Evolutionary conservation across 2,888 invertebrate species (phyloP).

Genomic region (Odiellus spinosus): DNA sequence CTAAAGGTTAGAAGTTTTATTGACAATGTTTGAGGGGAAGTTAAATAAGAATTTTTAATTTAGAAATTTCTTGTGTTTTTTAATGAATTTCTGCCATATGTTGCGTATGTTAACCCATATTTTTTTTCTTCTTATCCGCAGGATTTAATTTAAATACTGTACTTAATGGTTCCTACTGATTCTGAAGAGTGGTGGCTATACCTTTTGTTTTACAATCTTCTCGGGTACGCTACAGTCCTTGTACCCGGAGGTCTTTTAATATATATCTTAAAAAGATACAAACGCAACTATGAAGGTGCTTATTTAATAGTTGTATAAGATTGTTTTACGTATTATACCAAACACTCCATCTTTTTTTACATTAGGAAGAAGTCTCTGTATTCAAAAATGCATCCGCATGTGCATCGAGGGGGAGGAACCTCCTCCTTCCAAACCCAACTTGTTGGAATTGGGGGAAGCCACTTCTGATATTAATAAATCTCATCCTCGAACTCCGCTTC

Average conservation of each 20-base stretch:
- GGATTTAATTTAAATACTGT: no score
- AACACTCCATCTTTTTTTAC: neutral
- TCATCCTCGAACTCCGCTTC: slow-evolving; percentile 19
- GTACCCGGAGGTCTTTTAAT: slow-evolving; percentile 45
- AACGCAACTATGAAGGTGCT: neutral
- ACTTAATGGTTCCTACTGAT: no score
- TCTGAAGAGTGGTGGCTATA: slow-evolving; percentile 45
- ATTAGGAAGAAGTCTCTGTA: no score
- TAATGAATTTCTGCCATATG: no score
- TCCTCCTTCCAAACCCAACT: neutral
- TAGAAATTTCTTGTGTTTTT: no score
- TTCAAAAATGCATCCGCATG: no score
- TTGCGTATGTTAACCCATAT: no score
- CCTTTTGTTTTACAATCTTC: slow-evolving; percentile 56
- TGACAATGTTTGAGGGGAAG: no score
- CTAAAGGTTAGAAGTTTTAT: no score
- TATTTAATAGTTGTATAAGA: neutral
- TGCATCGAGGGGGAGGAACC: no score
- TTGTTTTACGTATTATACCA: neutral
- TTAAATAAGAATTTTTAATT: no score
- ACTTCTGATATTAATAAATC: neutral
- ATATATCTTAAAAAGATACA: slow-evolving; percentile 13
- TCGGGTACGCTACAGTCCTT: slow-evolving; percentile 75
- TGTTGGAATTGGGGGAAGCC: slow-evolving; percentile 3
- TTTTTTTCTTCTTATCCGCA: no score